These are phyloP conservation scores for Planococcus citri DNA, from an alignment of 1,140 invertebrate genomes.

Conservation along the genomic window DNA sequence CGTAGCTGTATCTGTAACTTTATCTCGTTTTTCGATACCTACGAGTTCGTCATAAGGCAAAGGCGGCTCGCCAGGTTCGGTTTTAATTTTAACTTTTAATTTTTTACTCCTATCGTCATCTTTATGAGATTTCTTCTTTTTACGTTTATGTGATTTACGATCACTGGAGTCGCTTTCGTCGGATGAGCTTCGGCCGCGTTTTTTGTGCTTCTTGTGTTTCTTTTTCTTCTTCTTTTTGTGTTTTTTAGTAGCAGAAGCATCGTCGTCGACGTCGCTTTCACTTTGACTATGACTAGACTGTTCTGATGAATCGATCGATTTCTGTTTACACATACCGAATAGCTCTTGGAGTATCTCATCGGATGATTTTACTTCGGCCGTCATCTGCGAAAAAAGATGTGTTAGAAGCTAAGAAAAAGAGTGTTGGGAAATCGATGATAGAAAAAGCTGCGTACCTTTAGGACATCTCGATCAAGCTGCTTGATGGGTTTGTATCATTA, in stretches of 20 bases:
- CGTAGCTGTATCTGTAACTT: background rate
- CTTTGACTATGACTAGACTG: background rate
- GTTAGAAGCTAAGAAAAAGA: no score
- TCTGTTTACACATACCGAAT: background rate
- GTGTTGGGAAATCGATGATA: no score
- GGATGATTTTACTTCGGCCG: background rate
- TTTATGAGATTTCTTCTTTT: constrained; percentile 5
- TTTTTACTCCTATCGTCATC: background rate
- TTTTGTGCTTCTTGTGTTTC: constrained; percentile 4
- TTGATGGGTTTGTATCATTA: no score
- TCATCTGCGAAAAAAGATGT: background rate
- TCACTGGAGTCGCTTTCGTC: background rate
- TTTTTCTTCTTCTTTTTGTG: constrained; percentile 5
- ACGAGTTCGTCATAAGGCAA: background rate
- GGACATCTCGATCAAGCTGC: no score
- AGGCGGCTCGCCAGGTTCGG: background rate
- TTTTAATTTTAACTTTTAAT: background rate
- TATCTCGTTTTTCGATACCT: background rate
- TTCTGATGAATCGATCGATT: background rate
- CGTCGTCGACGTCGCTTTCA: background rate
- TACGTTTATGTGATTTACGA: background rate
- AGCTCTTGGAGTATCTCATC: constrained; percentile 6
- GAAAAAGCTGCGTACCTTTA: no score
- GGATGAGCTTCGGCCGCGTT: background rate
- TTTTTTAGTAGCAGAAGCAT: background rate